phyloP scores from a whole-genome alignment of 1,140 invertebrate genomes.

The Drosophila varians region DNA sequence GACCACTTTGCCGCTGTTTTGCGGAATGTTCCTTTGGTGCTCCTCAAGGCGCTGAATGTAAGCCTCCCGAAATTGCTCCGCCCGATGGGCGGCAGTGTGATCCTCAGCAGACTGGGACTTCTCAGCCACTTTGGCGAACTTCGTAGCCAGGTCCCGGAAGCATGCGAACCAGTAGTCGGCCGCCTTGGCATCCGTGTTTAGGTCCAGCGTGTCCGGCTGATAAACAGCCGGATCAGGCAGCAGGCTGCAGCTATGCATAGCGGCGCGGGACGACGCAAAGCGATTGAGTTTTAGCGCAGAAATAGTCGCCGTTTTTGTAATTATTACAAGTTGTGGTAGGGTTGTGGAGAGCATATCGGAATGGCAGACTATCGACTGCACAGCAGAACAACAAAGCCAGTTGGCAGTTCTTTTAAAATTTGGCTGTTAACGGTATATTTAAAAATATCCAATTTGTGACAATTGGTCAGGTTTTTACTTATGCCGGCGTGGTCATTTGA shows the following conservation, averaged over 20 bases:
- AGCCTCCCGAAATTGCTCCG: conserved; percentile 92
- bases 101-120: conserved; percentile 89
- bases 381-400: too few relatives aligned
- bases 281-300: conserved; percentile 32
- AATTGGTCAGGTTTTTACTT: background rate
- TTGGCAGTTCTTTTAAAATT: background rate
- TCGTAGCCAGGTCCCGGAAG: conserved; percentile 92
- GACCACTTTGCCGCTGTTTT: conserved; percentile 87
- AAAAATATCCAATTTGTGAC: background rate
- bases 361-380: background rate
- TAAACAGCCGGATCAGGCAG: conserved; percentile 86
- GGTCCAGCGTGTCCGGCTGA: conserved; percentile 94
- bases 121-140: conserved; percentile 90
- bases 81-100: conserved; percentile 90
- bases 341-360: background rate
- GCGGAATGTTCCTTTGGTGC: conserved; percentile 87
- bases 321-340: background rate
- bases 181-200: conserved; percentile 93
- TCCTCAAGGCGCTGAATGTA: conserved; percentile 91
- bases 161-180: conserved; percentile 96
- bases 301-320: conserved; percentile 31
- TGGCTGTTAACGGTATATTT: background rate
- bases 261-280: conserved; percentile 41
- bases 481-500: too few relatives aligned
- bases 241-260: conserved; percentile 75